These are phyloP conservation scores for Drosophila nigricruria DNA, from an alignment of 2,888 invertebrate genomes.

Conservation along the genomic window DNA sequence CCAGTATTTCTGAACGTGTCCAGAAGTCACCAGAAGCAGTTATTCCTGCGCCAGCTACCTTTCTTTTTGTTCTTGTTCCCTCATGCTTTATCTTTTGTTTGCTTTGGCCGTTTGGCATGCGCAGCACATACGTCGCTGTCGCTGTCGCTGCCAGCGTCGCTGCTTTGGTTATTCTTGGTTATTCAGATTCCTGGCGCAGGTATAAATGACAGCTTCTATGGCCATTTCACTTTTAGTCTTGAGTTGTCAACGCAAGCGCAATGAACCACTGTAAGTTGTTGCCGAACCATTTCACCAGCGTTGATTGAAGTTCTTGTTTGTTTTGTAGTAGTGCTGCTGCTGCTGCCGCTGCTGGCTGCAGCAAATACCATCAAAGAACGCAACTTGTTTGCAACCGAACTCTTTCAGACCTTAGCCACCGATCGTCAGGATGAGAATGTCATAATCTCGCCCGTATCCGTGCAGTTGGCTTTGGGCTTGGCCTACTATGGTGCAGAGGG, in stretches of 20 bases:
- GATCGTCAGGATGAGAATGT: slow-evolving; percentile 80
- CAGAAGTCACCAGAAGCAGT: slow-evolving; percentile 47
- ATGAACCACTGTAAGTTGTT: slow-evolving; percentile 63
- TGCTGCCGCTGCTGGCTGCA: slow-evolving; percentile 37
- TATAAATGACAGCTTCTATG: slow-evolving; percentile 71
- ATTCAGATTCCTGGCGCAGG: slow-evolving; percentile 49
- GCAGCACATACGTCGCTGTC: slow-evolving; percentile 52
- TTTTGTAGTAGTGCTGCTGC: slow-evolving; percentile 35
- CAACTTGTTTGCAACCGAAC: slow-evolving; percentile 81
- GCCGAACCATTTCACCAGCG: neutral
- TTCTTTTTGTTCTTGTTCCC: slow-evolving; percentile 34
- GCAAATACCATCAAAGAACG: slow-evolving; percentile 78
- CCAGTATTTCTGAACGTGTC: slow-evolving; percentile 59
- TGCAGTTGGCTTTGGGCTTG: slow-evolving; percentile 79
- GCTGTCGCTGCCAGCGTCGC: slow-evolving; percentile 31
- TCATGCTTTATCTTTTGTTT: slow-evolving; percentile 26
- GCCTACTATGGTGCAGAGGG: slow-evolving; percentile 81
- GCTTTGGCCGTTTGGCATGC: slow-evolving; percentile 56
- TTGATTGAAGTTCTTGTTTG: neutral
- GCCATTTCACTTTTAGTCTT: slow-evolving; percentile 76
- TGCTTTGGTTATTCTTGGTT: neutral
- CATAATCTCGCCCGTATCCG: slow-evolving; percentile 80
- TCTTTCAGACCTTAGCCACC: slow-evolving; percentile 81
- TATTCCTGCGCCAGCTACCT: slow-evolving; percentile 31
- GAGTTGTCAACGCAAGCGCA: slow-evolving; percentile 69